Percentiles rank a stretch among this genome's conserved stretches.
Conservation (phyloP, 2,888 invertebrate genomes). For the Magallana nippona region DNA sequence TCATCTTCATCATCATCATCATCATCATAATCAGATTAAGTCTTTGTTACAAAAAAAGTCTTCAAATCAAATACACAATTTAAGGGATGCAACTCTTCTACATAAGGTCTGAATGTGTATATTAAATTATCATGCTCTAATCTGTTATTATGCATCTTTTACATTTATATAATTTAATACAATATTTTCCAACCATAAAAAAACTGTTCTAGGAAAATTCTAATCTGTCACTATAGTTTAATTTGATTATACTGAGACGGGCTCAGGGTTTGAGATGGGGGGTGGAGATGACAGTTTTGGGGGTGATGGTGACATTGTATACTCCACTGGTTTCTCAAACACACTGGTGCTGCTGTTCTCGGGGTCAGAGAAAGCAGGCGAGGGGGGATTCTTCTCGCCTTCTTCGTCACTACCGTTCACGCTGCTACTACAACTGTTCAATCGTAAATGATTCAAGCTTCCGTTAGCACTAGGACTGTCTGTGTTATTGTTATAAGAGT, state of each 20-base stretch:
- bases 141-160: no score
- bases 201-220: not conserved
- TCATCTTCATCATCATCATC: no score
- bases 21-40: no score
- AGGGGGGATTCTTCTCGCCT: constrained; percentile 36
- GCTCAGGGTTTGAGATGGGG: not conserved
- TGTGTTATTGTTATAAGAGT: constrained; percentile 43
- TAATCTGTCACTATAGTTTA: no score
- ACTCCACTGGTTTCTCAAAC: constrained; percentile 41
- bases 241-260: not conserved
- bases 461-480: constrained; percentile 35
- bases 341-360: constrained; percentile 39
- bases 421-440: constrained; percentile 51
- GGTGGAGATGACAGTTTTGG: constrained; percentile 41
- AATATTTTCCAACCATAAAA: not conserved
- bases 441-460: constrained; percentile 41
- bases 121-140: no score
- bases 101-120: no score
- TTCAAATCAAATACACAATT: no score
- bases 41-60: no score
- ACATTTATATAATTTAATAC: no score
- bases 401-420: constrained; percentile 50
- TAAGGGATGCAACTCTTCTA: no score
- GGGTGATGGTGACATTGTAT: constrained; percentile 41
- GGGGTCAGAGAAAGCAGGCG: constrained; percentile 39